Evolutionary conservation across 2,113 vertebrate genomes (phyloP).

Genomic region (Baryphthengus martii): DNA sequence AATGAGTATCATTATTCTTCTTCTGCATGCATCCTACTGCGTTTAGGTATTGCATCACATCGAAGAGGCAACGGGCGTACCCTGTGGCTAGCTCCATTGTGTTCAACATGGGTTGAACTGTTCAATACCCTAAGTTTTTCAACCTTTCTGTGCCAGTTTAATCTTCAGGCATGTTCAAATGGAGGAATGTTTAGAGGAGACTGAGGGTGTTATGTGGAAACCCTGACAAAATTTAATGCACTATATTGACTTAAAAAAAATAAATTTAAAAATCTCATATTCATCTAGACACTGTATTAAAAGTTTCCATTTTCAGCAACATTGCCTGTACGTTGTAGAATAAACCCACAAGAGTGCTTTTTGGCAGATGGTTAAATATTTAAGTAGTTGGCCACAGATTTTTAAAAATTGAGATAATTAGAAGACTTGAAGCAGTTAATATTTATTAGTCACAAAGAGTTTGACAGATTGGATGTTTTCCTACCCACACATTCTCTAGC

Average conservation of each 20-base stretch:
- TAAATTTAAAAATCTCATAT: neutral
- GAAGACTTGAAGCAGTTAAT: conserved; percentile 74
- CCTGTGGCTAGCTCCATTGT: neutral
- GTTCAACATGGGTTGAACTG: neutral
- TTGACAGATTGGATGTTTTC: conserved; percentile 72
- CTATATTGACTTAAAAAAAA: neutral
- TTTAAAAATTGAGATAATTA: conserved; percentile 69
- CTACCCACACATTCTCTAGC: conserved; percentile 68
- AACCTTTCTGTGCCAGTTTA: neutral
- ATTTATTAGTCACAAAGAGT: conserved; percentile 75
- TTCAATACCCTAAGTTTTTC: neutral
- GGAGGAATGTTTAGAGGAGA: neutral
- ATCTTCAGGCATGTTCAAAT: neutral
- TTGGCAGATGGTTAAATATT: conserved; percentile 80
- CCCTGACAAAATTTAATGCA: neutral
- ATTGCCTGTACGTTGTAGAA: conserved; percentile 59
- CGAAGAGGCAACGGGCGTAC: neutral
- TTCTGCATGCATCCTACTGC: neutral
- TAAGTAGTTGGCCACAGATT: conserved; percentile 68
- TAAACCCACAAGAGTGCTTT: conserved; percentile 60
- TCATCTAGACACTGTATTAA: conserved; percentile 33
- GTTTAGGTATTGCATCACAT: neutral
- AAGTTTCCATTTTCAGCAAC: conserved; percentile 64
- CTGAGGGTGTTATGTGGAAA: neutral
- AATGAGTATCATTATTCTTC: conserved; percentile 7